Percentiles rank a stretch among this genome's conserved stretches.
phyloP scores from a whole-genome alignment of 2,797 vertebrate genomes.

The Chrosomus eos region DNA sequence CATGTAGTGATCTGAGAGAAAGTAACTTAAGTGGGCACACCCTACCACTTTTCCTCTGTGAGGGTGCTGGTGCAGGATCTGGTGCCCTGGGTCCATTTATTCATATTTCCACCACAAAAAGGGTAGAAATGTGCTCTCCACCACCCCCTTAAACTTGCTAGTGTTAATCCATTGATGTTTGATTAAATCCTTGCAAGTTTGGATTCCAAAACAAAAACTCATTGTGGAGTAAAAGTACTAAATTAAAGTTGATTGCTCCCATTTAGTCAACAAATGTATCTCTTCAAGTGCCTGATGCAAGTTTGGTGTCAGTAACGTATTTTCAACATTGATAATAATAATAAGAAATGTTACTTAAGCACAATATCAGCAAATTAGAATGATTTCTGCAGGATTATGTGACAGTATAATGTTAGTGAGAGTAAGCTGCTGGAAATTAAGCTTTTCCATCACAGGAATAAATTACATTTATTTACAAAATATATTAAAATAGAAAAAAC shows the following conservation, averaged over 20 bases:
- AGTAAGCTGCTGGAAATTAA: no score
- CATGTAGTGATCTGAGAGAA: constrained; percentile 41
- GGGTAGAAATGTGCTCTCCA: not conserved
- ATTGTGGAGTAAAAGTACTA: not conserved
- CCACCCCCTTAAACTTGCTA: not conserved
- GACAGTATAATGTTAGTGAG: no score
- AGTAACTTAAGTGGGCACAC: not conserved
- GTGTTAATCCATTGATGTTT: not conserved
- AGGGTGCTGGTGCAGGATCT: not conserved
- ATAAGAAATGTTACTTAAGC: not conserved
- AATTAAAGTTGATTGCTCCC: not conserved
- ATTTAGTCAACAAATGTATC: not conserved
- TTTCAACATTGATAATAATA: not conserved
- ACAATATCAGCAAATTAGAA: not conserved
- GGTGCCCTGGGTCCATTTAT: not conserved
- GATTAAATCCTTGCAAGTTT: not conserved
- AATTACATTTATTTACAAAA: not conserved
- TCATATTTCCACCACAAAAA: not conserved
- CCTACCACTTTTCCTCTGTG: not conserved
- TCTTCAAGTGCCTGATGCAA: not conserved
- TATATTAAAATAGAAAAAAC: not conserved
- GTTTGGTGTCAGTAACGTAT: not conserved
- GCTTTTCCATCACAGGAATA: not conserved
- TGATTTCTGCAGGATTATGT: not conserved
- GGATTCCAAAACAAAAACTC: not conserved